Evolutionary conservation across 2,797 vertebrate species (phyloP).

Genomic region (Sorex maritimensis): DNA sequence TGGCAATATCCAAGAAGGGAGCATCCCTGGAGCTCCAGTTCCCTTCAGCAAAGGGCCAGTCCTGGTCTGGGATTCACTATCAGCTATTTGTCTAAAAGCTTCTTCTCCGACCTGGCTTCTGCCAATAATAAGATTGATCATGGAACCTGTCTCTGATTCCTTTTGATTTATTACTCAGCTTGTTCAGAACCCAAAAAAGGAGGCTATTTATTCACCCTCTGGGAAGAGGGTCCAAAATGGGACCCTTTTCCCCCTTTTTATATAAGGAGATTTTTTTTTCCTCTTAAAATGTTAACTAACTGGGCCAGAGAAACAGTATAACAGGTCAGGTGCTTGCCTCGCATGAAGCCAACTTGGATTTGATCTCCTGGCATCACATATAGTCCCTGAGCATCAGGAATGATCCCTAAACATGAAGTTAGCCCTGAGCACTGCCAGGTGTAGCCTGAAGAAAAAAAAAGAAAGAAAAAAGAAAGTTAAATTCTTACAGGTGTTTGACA

Average conservation of each 20-base stretch:
- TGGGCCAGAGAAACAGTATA: not conserved
- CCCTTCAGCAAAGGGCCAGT: not conserved
- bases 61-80: not conserved
- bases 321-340: not conserved
- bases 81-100: not conserved
- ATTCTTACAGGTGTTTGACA: slow-evolving; percentile 4
- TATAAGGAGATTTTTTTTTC: no score
- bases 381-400: not conserved
- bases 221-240: not conserved
- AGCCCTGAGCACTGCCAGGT: not conserved
- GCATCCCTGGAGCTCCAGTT: not conserved
- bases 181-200: slow-evolving; percentile 37
- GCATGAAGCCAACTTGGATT: not conserved
- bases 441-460: not conserved
- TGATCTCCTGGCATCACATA: not conserved
- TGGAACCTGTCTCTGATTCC: not conserved
- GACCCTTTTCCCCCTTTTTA: not conserved
- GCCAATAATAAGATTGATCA: not conserved
- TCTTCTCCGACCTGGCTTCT: not conserved
- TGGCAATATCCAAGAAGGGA: not conserved
- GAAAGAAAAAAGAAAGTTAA: not conserved
- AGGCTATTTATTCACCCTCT: not conserved
- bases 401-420: not conserved
- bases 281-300: not conserved
- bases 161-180: slow-evolving; percentile 33